phyloP scores from a whole-genome alignment of 2,113 vertebrate species.

The Opisthocomus hoazin region DNA sequence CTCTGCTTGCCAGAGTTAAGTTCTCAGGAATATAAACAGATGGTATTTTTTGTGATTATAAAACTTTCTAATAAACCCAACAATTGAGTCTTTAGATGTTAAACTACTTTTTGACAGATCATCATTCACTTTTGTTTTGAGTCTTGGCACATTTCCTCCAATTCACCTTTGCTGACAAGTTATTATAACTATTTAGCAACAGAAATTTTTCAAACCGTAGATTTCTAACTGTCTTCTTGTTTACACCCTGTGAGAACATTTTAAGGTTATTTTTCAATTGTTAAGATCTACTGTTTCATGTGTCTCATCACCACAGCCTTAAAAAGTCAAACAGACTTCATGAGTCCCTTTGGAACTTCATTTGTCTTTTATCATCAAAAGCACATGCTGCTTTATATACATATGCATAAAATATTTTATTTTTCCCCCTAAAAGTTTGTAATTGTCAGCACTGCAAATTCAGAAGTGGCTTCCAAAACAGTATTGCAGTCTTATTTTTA shows the following conservation, averaged over 20 bases:
- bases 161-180: not conserved
- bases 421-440: not conserved
- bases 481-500: not conserved
- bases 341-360: not conserved
- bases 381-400: not conserved
- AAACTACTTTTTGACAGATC: not conserved
- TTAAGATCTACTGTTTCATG: not conserved
- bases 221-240: not conserved
- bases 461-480: not conserved
- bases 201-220: not conserved
- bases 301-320: not conserved
- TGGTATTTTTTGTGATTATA: not conserved
- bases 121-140: not conserved
- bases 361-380: slow-evolving; percentile 40
- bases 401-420: not conserved
- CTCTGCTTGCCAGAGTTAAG: not conserved
- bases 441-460: not conserved
- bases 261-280: slow-evolving; percentile 26
- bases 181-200: not conserved
- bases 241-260: not conserved
- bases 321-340: slow-evolving; percentile 1
- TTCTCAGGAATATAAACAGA: not conserved
- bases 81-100: not conserved
- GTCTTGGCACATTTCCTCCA: not conserved
- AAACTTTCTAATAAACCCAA: not conserved